Evolutionary conservation across 2,113 vertebrate genomes (phyloP), one percentile per base, ranked within the genome.

Genomic region (Callaeas wilsoni): DNA sequence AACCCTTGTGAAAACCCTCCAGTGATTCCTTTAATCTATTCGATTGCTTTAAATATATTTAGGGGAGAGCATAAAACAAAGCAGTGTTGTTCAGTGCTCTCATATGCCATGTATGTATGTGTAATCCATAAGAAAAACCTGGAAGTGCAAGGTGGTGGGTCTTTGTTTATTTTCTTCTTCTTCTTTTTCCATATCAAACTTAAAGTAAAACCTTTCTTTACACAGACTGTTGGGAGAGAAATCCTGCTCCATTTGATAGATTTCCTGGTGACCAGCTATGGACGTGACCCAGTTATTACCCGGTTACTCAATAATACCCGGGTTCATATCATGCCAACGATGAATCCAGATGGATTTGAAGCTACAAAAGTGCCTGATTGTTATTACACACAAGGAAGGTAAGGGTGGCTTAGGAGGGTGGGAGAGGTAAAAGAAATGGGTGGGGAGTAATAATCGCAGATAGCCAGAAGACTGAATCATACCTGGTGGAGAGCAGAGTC

Each of bases 261-360:
- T 4, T 96, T 98, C 87, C 97, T 99, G 60, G 98, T 99, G 49
- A 97, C 68, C 32, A 98, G 88, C 88, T 98, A 99, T 53, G 84
- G 96, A n/a, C 97, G 17, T 7, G 98, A 99, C 91, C 87, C 96
- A 1, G 96, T 97, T 74, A 96, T 99, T 57, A 96, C 98, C 12
- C 94, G 16, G 16, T 76, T 99, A 33, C 97, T 99, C 87, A 97
- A 98, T 53, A 98, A 92, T 62, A 98, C 98, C 6, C 98, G 99
- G 23, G 96, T 99, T 89, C 99, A 99, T 93, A 98, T 99, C 96
- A 97, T 99, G 97, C 99, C 99, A 11, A 98, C 99, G 0, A 99
- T 99, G 99, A 99, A 99, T 95, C 99, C 99, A 1, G 99, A 99
- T 71, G 99, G 99, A 65, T 99, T 99, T 47, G 98, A 99, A 85